Evolutionary conservation across 2,113 vertebrate genomes (phyloP), one percentile per base, ranked within the genome.

Genomic region (Syrrhaptes paradoxus): DNA sequence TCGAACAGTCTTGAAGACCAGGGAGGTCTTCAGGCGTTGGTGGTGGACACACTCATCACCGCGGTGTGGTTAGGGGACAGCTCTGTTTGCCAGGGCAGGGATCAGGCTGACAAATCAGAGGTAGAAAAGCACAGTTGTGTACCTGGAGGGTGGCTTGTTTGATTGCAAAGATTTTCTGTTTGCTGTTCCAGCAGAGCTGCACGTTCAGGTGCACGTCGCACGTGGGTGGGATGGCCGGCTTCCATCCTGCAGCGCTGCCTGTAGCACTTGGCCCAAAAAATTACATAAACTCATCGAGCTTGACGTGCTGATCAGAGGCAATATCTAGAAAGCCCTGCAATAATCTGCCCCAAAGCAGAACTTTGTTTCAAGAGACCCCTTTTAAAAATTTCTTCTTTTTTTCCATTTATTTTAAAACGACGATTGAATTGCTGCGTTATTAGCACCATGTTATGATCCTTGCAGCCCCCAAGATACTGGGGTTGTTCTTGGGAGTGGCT

Each of bases 341-440:
- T 31, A 17, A 36, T 13, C 29, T 18, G 5, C 49, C 63, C 36
- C 19, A 55, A 43, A 2, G 3, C 48, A 15, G 29, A 75, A 34
- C 10, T 71, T 81, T 9, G 24, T 48, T 66, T 46, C 19, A 8
- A 4, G 25, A 32, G 29, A 7, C n/a, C 2, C 3, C 2, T 19
- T 54, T 32, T 31, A 41, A 41, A 41, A 41, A 41, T 41, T 41
- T 41, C 12, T 41, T 41, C 41, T 9, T 34, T 8, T 1, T 29
- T 32, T 26, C 16, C 4, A 2, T 36, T 43, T 3, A 5, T 43
- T 48, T 41, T 22, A 0, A 49, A 52, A 8, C 13, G 1, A 0
- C 1, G 46, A 6, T 68, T 6, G 2, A 1, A 10, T 20, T 28
- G 32, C 5, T 34, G 5, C 28, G 17, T 24, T 6, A 5, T 25